Percentiles rank a stretch among this genome's conserved stretches.
Conservation (phyloP, 2,797 vertebrate genomes). For the Brachyalestes nurse region DNA sequence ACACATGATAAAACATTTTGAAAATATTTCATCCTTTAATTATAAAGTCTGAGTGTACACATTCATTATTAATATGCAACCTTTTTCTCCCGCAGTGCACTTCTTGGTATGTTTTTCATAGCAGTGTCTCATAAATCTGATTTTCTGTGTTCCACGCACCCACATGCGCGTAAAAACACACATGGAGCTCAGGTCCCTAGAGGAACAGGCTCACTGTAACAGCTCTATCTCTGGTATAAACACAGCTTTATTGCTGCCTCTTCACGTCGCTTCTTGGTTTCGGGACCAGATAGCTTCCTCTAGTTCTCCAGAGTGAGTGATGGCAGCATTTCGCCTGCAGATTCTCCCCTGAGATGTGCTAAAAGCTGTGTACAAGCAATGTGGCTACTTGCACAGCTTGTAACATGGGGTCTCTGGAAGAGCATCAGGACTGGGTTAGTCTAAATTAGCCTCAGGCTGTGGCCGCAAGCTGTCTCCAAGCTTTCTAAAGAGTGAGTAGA, state of each 20-base stretch:
- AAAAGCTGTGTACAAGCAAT: neutral
- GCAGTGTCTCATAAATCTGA: neutral
- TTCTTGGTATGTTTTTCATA: neutral
- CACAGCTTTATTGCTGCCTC: neutral
- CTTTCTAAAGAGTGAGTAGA: too few relatives aligned
- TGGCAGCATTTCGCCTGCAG: neutral
- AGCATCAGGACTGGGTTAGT: neutral
- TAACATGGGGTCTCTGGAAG: neutral
- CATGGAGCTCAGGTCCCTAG: neutral
- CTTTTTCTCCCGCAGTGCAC: neutral
- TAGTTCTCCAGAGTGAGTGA: neutral
- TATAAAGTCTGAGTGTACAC: neutral
- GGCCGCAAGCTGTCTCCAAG: neutral
- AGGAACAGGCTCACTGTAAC: neutral
- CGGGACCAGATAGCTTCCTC: neutral
- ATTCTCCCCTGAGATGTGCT: neutral
- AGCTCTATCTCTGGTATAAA: neutral
- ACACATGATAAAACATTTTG: neutral
- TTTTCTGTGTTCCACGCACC: neutral
- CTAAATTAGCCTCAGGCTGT: slow-evolving; percentile 1
- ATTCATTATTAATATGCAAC: neutral
- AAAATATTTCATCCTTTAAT: neutral
- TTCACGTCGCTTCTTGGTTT: neutral
- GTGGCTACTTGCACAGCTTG: neutral
- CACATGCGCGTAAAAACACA: too few relatives aligned